phyloP scores from a whole-genome alignment of 2,888 invertebrate species.

The Agrochola lychnidis region DNA sequence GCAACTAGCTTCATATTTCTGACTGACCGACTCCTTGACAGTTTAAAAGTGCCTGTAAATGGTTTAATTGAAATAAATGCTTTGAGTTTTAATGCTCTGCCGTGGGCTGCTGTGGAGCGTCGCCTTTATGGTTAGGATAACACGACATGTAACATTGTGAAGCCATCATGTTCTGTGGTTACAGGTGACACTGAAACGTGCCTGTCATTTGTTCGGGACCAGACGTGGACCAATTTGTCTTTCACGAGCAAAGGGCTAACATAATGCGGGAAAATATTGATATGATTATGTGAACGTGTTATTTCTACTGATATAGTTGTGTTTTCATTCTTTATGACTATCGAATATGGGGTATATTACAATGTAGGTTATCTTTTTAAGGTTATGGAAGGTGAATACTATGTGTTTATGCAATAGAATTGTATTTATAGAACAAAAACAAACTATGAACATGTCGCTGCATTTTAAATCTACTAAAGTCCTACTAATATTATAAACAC shows the following conservation, averaged over 20 bases:
- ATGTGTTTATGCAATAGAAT: neutral
- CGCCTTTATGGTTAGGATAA: neutral
- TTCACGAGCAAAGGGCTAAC: neutral
- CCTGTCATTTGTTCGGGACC: slow-evolving; percentile 43
- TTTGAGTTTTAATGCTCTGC: no score
- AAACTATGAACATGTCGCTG: neutral
- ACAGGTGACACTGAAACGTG: slow-evolving; percentile 50
- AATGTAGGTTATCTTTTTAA: slow-evolving; percentile 16
- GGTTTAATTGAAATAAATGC: no score
- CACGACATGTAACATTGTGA: slow-evolving; percentile 19
- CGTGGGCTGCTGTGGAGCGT: neutral
- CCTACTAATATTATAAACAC: no score
- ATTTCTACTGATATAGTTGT: neutral
- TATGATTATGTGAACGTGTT: neutral
- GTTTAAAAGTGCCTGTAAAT: no score
- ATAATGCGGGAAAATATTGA: neutral
- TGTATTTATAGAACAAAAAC: neutral
- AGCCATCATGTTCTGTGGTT: slow-evolving; percentile 47
- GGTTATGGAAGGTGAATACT: neutral
- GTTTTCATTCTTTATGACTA: neutral
- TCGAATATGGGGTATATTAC: neutral
- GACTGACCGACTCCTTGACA: no score
- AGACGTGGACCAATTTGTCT: slow-evolving; percentile 33
- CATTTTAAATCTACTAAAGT: neutral
- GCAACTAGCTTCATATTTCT: no score